A percentile compares a stretch with the other conserved stretches of the same genome.
Evolutionary conservation across 2,113 vertebrate species (phyloP).

Genomic region (Cyphomyrus discorhynchus): DNA sequence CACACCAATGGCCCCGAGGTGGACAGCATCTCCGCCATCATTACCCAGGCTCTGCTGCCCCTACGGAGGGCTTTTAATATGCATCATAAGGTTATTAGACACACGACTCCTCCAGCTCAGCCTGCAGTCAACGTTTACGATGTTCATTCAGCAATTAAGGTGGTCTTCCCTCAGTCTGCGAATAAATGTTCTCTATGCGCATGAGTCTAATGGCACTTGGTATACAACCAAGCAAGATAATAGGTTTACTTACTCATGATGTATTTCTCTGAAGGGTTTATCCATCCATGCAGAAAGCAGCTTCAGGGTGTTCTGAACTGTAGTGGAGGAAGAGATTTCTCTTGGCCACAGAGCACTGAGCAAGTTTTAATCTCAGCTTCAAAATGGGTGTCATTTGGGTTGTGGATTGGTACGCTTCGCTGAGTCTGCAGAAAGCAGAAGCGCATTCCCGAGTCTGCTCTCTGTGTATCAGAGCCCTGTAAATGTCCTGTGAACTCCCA

Average conservation of each 20-base stretch:
- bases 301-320: not conserved
- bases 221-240: constrained; percentile 5
- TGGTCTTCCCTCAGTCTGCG: not conserved
- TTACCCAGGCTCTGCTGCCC: constrained; percentile 17
- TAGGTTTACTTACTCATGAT: not conserved
- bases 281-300: constrained; percentile 12
- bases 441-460: not conserved
- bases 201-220: not conserved
- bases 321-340: not conserved
- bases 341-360: not conserved
- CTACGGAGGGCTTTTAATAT: constrained; percentile 10
- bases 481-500: not conserved
- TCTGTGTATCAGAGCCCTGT: not conserved
- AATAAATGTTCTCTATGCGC: constrained; percentile 9
- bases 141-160: constrained; percentile 1
- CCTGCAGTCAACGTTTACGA: not conserved
- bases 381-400: not conserved
- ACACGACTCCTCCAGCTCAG: constrained; percentile 5
- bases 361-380: not conserved
- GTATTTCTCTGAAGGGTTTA: not conserved
- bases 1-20: constrained; percentile 38
- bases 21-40: constrained; percentile 27
- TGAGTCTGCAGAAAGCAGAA: not conserved
- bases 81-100: constrained; percentile 22
- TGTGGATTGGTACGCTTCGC: not conserved